phyloP scores from a whole-genome alignment of 2,888 invertebrate genomes.

The Acrobasis suavella region DNA sequence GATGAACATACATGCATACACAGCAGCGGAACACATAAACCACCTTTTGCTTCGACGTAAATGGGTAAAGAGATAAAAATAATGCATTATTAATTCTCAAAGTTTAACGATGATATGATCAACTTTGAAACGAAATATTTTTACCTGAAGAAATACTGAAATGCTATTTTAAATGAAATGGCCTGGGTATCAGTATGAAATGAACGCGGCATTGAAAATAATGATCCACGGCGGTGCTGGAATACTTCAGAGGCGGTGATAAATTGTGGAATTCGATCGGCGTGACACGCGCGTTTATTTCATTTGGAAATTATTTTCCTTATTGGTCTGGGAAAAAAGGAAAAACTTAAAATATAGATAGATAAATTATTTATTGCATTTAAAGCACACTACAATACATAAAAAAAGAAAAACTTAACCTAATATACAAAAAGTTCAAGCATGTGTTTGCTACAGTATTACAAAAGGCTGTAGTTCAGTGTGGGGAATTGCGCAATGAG shows the following conservation, averaged over 20 bases:
- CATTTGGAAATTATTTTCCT: neutral
- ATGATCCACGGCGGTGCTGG: constrained; percentile 8
- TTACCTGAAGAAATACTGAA: neutral
- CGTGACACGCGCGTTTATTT: neutral
- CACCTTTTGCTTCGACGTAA: no score
- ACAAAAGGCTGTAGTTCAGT: no score
- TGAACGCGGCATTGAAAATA: constrained; percentile 14
- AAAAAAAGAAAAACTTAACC: no score
- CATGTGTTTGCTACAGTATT: no score
- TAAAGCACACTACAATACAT: no score
- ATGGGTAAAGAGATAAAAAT: neutral
- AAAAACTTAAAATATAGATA: no score
- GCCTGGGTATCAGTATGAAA: neutral
- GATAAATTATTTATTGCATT: no score
- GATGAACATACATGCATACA: no score
- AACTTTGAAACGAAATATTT: constrained; percentile 1
- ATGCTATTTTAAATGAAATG: constrained; percentile 3
- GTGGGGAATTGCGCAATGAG: no score
- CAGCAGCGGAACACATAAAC: no score
- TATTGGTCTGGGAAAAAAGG: no score
- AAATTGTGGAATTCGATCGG: neutral
- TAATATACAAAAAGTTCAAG: no score
- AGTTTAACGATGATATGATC: neutral
- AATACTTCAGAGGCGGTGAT: constrained; percentile 4
- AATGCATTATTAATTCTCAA: neutral